Evolutionary conservation across 2,797 vertebrate species (phyloP).

Genomic region (Alectoris magna): DNA sequence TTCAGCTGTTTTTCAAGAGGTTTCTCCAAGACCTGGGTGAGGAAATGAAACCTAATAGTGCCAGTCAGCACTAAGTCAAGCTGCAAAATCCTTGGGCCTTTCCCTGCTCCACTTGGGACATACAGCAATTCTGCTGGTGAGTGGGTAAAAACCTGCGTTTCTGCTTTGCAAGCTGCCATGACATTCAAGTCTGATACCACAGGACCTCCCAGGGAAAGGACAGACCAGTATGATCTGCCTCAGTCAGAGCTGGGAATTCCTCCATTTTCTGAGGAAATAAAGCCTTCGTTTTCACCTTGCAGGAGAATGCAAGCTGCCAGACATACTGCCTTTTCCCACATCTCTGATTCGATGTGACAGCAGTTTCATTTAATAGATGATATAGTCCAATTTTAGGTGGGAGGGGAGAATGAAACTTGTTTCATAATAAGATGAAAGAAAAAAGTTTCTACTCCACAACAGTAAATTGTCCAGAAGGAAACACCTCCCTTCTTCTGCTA

Average conservation of each 20-base stretch:
- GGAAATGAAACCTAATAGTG: not conserved
- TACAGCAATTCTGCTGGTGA: accelerated
- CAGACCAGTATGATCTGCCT: not conserved
- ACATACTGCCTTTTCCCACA: accelerated
- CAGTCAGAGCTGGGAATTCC: not conserved
- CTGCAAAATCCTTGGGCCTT: not conserved
- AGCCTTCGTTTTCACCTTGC: not conserved
- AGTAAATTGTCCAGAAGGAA: not conserved
- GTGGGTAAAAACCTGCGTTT: not conserved
- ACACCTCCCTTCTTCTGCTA: not conserved
- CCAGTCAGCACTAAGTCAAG: not conserved
- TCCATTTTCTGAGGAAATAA: not conserved
- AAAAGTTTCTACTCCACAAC: not conserved
- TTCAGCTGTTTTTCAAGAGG: not conserved
- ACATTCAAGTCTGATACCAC: not conserved
- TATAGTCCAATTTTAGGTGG: not conserved
- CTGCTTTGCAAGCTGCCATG: not conserved
- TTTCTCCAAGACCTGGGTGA: not conserved
- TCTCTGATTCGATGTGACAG: not conserved
- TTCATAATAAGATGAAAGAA: not conserved
- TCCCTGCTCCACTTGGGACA: not conserved
- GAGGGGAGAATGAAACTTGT: not conserved
- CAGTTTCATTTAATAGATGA: not conserved
- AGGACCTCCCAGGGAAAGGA: not conserved
- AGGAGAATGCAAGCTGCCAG: not conserved